phyloP scores from a whole-genome alignment of 2,113 vertebrate genomes.

The Paracanthobrama guichenoti region DNA sequence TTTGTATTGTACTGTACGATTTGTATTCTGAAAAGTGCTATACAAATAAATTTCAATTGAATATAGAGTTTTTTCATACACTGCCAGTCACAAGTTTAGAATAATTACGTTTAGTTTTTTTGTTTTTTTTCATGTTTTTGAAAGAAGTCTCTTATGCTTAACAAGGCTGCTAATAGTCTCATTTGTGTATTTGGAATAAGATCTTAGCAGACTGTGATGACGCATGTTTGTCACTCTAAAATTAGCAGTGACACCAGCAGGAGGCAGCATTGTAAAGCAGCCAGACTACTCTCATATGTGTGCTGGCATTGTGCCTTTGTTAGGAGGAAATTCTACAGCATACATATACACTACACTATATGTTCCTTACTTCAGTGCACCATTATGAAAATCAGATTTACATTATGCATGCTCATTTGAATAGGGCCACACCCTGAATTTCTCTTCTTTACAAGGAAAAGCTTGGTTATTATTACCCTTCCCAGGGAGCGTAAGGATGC shows the following conservation, averaged over 20 bases:
- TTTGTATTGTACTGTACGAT: too few species aligned
- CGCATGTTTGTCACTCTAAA: constrained; percentile 38
- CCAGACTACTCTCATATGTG: constrained; percentile 9
- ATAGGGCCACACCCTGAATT: constrained; percentile 43
- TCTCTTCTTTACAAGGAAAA: constrained; percentile 1
- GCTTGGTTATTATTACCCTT: not conserved
- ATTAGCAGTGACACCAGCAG: constrained; percentile 50
- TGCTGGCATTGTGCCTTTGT: not conserved
- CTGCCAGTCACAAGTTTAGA: too few species aligned
- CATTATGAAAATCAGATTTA: not conserved
- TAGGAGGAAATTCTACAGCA: not conserved
- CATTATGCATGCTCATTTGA: constrained; percentile 20
- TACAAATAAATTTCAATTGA: too few species aligned
- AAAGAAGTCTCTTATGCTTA: too few species aligned
- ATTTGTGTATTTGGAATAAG: not conserved
- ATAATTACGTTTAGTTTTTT: too few species aligned
- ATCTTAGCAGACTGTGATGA: constrained; percentile 32
- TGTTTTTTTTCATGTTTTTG: too few species aligned
- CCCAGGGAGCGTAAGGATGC: not conserved
- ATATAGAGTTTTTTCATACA: too few species aligned
- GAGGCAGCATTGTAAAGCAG: constrained; percentile 45
- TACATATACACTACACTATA: not conserved
- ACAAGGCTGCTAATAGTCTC: too few species aligned
- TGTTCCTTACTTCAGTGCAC: not conserved
- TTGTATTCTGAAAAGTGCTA: too few species aligned